Evolutionary conservation across 2,797 vertebrate species (phyloP).

Genomic region (Cichlasoma orientale): DNA sequence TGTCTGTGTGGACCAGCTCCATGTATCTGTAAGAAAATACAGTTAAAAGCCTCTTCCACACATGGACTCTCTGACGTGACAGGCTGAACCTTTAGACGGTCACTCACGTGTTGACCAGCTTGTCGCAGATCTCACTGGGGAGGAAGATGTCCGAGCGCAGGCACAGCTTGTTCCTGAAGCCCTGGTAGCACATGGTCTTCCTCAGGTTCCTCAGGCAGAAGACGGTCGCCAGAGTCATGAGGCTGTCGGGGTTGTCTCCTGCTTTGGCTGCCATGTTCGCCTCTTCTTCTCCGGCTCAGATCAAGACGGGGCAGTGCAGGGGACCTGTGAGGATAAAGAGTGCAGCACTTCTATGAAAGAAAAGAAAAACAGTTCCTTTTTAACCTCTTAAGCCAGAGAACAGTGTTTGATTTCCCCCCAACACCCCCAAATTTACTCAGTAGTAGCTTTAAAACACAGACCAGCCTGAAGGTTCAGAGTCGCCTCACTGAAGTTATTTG

Average conservation of each 20-base stretch:
- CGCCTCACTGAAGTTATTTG: background rate
- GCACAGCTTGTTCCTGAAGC: constrained; percentile 86
- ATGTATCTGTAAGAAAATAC: constrained; percentile 83
- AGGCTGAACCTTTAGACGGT: background rate
- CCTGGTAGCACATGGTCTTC: constrained; percentile 92
- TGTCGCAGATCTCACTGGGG: constrained; percentile 97
- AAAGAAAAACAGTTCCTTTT: background rate
- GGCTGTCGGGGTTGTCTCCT: constrained; percentile 91
- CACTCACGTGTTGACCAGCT: constrained; percentile 92
- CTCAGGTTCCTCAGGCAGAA: constrained; percentile 95
- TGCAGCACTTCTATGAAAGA: background rate
- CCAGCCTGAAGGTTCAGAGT: too few relatives aligned
- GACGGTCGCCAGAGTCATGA: constrained; percentile 91
- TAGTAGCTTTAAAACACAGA: too few relatives aligned
- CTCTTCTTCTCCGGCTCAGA: constrained; percentile 52
- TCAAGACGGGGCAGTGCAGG: constrained; percentile 56
- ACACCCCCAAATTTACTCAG: background rate
- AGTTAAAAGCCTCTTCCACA: background rate
- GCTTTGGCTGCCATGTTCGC: constrained; percentile 90
- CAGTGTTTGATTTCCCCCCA: background rate
- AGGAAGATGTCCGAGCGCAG: constrained; percentile 95
- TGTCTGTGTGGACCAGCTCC: constrained; percentile 93
- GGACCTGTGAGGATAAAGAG: constrained; percentile 22
- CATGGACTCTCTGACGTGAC: background rate
- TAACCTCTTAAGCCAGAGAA: background rate